Evolutionary conservation across 2,888 invertebrate genomes (phyloP).

Genomic region (Halictus quadricinctus): DNA sequence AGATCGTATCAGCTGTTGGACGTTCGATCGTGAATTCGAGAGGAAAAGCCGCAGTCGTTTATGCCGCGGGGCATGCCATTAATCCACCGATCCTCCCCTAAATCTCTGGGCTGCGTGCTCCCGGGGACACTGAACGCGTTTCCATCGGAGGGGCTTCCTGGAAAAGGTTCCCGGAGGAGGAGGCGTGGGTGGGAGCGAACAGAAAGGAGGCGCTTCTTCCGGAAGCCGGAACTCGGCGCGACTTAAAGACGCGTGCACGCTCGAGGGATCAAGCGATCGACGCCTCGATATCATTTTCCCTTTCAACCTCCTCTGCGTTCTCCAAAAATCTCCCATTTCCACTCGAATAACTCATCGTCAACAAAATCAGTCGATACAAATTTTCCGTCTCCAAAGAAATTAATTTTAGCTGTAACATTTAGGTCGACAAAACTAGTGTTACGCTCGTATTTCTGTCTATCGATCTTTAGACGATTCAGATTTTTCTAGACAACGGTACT

Average conservation of each 20-base stretch:
- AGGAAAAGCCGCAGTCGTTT: slow-evolving; percentile 67
- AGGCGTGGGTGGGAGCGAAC: slow-evolving; percentile 34
- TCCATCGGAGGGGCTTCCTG: slow-evolving; percentile 63
- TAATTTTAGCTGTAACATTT: too few relatives aligned
- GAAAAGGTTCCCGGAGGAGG: slow-evolving; percentile 56
- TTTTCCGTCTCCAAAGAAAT: too few relatives aligned
- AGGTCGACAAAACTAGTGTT: too few relatives aligned
- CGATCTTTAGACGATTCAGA: too few relatives aligned
- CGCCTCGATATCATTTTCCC: background rate
- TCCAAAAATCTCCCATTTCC: too few relatives aligned
- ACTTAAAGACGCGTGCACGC: slow-evolving; percentile 74
- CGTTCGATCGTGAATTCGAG: slow-evolving; percentile 52
- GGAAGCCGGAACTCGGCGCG: slow-evolving; percentile 79
- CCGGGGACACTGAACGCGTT: slow-evolving; percentile 63
- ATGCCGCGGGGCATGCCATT: slow-evolving; percentile 69
- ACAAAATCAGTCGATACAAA: background rate
- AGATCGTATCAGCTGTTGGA: slow-evolving; percentile 64
- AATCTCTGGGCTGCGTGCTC: slow-evolving; percentile 72
- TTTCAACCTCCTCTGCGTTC: background rate
- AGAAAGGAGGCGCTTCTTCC: slow-evolving; percentile 72
- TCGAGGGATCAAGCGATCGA: slow-evolving; percentile 37
- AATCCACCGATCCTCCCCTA: slow-evolving; percentile 75
- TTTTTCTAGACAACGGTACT: too few relatives aligned
- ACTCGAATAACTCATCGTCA: too few relatives aligned
- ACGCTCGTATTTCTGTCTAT: too few relatives aligned